A percentile compares a stretch with the other conserved stretches of the same genome.
These are phyloP conservation scores for Sialia sialis DNA, from an alignment of 2,113 vertebrate species.

Conservation along the genomic window DNA sequence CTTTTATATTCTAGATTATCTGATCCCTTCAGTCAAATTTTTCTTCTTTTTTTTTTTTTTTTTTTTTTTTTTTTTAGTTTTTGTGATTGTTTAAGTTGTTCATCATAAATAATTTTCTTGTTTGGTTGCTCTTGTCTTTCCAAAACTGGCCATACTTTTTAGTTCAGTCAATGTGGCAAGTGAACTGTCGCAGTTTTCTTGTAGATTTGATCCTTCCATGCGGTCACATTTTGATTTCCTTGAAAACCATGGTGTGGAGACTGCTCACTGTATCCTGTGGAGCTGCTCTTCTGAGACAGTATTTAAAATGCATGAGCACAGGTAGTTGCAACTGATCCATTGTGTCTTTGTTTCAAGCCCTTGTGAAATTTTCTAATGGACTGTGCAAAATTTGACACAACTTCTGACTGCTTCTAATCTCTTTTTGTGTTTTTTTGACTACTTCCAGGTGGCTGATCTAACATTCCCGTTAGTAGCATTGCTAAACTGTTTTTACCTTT, in stretches of 20 bases:
- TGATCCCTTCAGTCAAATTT: too few species aligned
- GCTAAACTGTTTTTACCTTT: background rate
- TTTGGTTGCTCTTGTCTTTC: too few species aligned
- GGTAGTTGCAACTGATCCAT: background rate
- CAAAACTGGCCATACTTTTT: too few species aligned
- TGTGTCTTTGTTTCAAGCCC: background rate
- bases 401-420: background rate
- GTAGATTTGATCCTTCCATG: background rate
- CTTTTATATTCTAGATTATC: too few species aligned
- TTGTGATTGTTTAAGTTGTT: too few species aligned
- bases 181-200: background rate
- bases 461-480: background rate
- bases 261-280: accelerated
- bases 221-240: background rate
- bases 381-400: background rate
- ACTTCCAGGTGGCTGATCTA: background rate
- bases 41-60: too few species aligned
- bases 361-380: background rate
- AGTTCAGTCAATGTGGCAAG: background rate
- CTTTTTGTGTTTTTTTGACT: background rate
- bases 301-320: background rate
- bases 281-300: background rate
- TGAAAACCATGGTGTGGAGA: background rate
- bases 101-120: too few species aligned
- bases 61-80: too few species aligned